Base-by-base conservation (phyloP, 2,113 vertebrate genomes). In the Mellivora capensis region DNA sequence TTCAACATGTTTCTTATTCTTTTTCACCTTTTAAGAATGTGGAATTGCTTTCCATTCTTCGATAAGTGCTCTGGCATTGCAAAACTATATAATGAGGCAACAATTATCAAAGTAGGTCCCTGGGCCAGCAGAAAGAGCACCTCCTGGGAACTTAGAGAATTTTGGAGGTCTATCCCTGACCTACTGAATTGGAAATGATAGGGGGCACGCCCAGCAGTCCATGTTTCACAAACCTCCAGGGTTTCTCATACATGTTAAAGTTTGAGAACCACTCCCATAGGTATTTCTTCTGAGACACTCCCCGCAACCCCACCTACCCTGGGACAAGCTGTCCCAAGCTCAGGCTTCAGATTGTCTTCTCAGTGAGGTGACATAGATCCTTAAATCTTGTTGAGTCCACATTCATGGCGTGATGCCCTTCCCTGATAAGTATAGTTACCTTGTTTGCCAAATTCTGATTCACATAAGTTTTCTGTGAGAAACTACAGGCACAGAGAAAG, bases 381-480 rank as follows among this genome's bases (percentile, higher is more conserved):
- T 49, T 69, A 6, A 25, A 47, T 44, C 39, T 42, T 14, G 14
- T 42, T 7, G 49, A 59, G 4, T 34, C 39, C 15, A 44, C 21
- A 8, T 67, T 47, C 67, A 25, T 8, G 21, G 49, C 0, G 0
- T 7, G 9, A 3, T 25, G 12, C 1, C 0, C 15, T 71, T 71
- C 39, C 13, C 69, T 39, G 25, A 25, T 47, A 23, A 8, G 42
- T 29, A 21, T 0, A 61, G 20, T 20, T 42, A 23, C 15, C 52
- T 3, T 18, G 10, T 42, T 23, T 57, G 37, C 27, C 17, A 64
- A 29, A 20, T 29, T 7, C n/a, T 52, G 20, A 12, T 61, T 90
- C 34, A 54, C 25, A 1, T 3, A 37, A 59, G 31, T 44, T 31
- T 71, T 44, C 15, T 23, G 18, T n/a, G 71, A 57, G 31, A 57